Base-by-base conservation (phyloP, 2,797 vertebrate genomes). In the Gallinago nigripennis region DNA sequence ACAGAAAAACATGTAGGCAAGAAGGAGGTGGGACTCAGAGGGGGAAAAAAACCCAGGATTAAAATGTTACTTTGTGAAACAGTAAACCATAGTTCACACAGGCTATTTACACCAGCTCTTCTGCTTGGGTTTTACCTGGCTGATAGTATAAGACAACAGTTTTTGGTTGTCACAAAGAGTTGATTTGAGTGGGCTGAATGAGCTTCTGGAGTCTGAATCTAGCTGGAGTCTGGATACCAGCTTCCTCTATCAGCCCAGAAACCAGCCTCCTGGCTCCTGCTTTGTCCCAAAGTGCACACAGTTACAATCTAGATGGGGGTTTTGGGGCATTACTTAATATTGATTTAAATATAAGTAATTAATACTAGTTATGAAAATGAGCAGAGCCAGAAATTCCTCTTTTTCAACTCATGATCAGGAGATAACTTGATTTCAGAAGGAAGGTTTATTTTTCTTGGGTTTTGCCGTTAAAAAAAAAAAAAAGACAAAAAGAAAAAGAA, bases 11-110 rank as follows among this genome's bases (percentile, higher is more conserved):
- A 61, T 78, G 37, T 56, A 41, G 30, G 19, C 21, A 54, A 14
- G 24, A 28, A 68, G 53, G 43, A 77, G 18, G 12, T 80, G 43
- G 58, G 58, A 53, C 37, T 50, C 1, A 15, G 0, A 28, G 37
- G 18, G 10, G 1, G 2, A n/a, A n/a, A 39, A 30, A 66, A 3
- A 0, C 7, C 5, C 11, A 37, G 27, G 21, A 51, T 75, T 7
- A 73, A 95, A 72, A 58, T 43, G 11, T 61, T 86, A 14, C 24
- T 84, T 82, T 54, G n/a, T 18, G 10, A 64, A 69, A 79, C 11
- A 69, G 27, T 68, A 78, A 92, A 31, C 30, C 14, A 20, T 57
- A 60, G 53, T 30, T 91, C 19, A 61, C 28, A 7, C 2, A 33
- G 28, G 20, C 35, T 66, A 11, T 63, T 94, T 72, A 76, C n/a